phyloP scores from a whole-genome alignment of 1,140 invertebrate species.

The Drosophila mauritiana region DNA sequence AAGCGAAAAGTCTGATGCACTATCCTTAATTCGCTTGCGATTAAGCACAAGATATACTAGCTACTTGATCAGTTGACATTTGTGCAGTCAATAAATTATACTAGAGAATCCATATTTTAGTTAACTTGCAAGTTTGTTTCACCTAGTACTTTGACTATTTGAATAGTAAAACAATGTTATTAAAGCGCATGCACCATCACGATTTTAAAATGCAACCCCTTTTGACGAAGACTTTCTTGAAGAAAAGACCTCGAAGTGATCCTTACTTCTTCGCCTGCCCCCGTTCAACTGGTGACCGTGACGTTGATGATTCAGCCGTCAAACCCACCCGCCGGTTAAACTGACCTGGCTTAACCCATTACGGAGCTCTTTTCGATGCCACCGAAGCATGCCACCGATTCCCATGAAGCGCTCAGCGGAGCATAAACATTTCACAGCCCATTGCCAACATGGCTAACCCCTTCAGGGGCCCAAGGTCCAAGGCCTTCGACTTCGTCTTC shows the following conservation, averaged over 20 bases:
- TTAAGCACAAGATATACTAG: background rate
- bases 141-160: too few species aligned
- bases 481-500: background rate
- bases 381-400: conserved; percentile 49
- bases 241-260: conserved; percentile 6
- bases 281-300: background rate
- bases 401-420: conserved; percentile 62
- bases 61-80: too few species aligned
- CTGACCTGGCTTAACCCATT: conserved; percentile 34
- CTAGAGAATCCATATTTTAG: too few species aligned
- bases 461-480: background rate
- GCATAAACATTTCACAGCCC: conserved; percentile 51
- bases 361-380: conserved; percentile 21
- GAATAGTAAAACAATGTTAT: too few species aligned
- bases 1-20: background rate
- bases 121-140: too few species aligned
- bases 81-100: too few species aligned
- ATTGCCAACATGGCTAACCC: conserved; percentile 35
- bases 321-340: conserved; percentile 2
- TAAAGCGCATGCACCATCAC: too few species aligned
- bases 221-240: background rate
- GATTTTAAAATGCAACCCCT: background rate
- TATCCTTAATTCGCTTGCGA: background rate
- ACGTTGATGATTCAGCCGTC: conserved; percentile 26
- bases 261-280: background rate